Evolutionary conservation across 2,888 invertebrate species (phyloP), one percentile per base, ranked within the genome.

Genomic region (Andrena praecox): DNA sequence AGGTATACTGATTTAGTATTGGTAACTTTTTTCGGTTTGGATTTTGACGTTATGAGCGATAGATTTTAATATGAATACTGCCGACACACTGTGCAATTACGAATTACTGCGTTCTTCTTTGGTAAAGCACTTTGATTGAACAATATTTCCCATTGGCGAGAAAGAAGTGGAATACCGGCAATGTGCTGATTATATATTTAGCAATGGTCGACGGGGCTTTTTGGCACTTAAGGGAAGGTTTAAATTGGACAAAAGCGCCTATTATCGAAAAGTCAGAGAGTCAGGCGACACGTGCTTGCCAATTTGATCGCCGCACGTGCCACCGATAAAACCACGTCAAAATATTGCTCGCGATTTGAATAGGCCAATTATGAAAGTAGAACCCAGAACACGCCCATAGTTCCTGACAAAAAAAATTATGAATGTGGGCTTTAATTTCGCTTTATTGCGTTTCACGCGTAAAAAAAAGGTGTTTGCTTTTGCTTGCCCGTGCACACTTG

Each of bases 311-410:
- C 59, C 77, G 86, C 93, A 92, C 93, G 93, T 92, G 93, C 84
- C 91, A 82, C 85, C 90, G 89, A 91, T 92, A 90, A 93, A 92
- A 93, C 92, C 92, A 90, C 92, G 91, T 92, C 91, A 90, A 90
- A 92, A 92, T 92, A 92, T 91, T 92, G 89, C 89, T 84, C 86
- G 82, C 85, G 82, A 86, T 88, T 87, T 92, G 91, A 92, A 93
- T 93, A 91, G 91, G 92, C 91, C 92, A 92, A 92, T 92, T 91
- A 91, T 75, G 71, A 82, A 79, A 67, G 71, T 82, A 72, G 74
- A 80, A 62, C 50, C 42, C 27, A 35, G 71, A 72, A 71, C 50
- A 90, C 90, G 87, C 90, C 90, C 80, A 84, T 52, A 56, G 62
- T 72, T 80, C 77, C 60, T 52, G n/a, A 48, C 10, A 10, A 56